Conservation (phyloP, 2,888 invertebrate species). For the Ditula angustiorana region DNA sequence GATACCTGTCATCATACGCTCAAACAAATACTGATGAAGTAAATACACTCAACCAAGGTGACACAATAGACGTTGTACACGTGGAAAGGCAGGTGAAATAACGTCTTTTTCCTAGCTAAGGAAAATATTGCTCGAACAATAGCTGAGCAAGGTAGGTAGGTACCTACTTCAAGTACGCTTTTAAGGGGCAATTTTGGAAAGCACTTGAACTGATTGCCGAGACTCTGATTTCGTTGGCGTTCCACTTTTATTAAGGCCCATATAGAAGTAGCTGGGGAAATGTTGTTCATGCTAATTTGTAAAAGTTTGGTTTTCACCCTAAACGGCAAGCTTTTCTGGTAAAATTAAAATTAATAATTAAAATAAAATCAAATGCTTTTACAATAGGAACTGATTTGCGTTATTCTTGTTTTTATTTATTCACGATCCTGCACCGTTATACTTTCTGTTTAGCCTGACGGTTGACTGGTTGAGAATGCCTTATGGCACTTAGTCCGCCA, state of each 20-base stretch:
- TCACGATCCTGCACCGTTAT: no score
- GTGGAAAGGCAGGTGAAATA: conserved; percentile 15
- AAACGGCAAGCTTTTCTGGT: background rate
- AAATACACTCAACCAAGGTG: conserved; percentile 8
- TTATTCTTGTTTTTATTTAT: no score
- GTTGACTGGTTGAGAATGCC: no score
- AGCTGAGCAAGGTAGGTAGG: conserved; percentile 17
- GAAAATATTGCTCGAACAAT: conserved; percentile 35
- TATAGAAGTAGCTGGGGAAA: conserved; percentile 5
- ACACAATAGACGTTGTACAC: conserved; percentile 29
- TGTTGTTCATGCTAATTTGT: background rate
- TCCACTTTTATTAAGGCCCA: conserved; percentile 16
- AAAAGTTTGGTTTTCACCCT: background rate
- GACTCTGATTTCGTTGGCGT: conserved; percentile 30
- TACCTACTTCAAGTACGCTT: conserved; percentile 32
- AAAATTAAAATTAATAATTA: no score
- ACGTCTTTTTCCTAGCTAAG: conserved; percentile 14
- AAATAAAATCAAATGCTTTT: no score
- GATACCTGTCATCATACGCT: background rate
- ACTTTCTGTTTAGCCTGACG: no score
- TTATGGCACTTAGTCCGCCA: no score
- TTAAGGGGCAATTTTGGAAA: conserved; percentile 41
- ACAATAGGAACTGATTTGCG: no score
- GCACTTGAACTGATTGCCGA: conserved; percentile 40
- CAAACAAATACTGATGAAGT: conserved; percentile 12